phyloP scores from a whole-genome alignment of 2,888 invertebrate genomes.

The Tupiocoris notatus region DNA sequence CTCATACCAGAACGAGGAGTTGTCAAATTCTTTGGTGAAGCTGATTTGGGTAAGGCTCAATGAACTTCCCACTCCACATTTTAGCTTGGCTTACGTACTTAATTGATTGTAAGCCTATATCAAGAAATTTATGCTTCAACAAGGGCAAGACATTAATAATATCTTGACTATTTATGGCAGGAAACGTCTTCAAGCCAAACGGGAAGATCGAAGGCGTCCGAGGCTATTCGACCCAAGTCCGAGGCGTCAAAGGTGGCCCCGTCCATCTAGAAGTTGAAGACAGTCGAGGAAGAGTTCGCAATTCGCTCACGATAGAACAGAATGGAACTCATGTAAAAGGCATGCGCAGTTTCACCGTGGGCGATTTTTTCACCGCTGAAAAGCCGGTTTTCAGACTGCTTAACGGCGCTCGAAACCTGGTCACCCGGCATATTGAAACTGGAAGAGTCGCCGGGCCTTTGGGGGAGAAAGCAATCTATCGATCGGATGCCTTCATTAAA shows the following conservation, averaged over 20 bases:
- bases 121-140: too few relatives aligned
- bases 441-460: conserved; percentile 73
- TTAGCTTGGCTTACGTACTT: too few relatives aligned
- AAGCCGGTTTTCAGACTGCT: conserved; percentile 71
- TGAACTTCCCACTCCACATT: background rate
- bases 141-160: too few relatives aligned
- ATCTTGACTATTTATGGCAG: too few relatives aligned
- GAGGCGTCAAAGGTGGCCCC: conserved; percentile 53
- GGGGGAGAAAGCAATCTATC: conserved; percentile 61
- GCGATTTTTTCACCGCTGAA: conserved; percentile 72
- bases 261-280: conserved; percentile 54
- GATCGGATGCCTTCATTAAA: conserved; percentile 67
- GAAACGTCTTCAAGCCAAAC: conserved; percentile 65
- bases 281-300: conserved; percentile 51
- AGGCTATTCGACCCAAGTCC: conserved; percentile 55
- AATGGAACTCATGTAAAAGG: conserved; percentile 68
- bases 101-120: too few relatives aligned
- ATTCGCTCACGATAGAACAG: conserved; percentile 60
- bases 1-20: conserved; percentile 70
- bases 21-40: conserved; percentile 74
- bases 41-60: conserved; percentile 66
- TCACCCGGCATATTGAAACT: conserved; percentile 61
- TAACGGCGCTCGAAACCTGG: conserved; percentile 58
- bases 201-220: conserved; percentile 61
- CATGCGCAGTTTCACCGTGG: conserved; percentile 53